phyloP scores from a whole-genome alignment of 2,888 invertebrate species.

The Plagodis dolabraria region DNA sequence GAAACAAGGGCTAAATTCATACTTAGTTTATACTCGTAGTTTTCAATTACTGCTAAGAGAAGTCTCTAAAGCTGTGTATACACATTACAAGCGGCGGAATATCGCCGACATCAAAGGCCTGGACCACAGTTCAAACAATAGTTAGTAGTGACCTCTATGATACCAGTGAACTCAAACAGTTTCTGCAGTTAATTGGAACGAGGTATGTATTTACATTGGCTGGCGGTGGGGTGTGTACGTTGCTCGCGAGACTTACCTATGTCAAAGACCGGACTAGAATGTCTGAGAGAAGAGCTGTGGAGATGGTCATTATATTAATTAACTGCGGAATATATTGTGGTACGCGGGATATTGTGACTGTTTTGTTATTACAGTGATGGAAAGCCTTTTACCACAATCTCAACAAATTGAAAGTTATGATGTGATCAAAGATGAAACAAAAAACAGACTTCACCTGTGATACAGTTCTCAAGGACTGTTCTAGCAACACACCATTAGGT shows the following conservation, averaged over 20 bases:
- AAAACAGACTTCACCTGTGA: too few relatives aligned
- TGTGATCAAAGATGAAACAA: too few relatives aligned
- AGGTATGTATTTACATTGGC: slow-evolving; percentile 68
- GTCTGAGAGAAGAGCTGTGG: slow-evolving; percentile 48
- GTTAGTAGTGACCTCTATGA: slow-evolving; percentile 44
- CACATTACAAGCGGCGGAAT: slow-evolving; percentile 45
- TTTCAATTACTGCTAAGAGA: slow-evolving; percentile 30
- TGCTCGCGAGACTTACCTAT: slow-evolving; percentile 12
- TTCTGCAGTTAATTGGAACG: slow-evolving; percentile 74
- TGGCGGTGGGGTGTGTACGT: slow-evolving; percentile 68
- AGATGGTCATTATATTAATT: slow-evolving; percentile 11
- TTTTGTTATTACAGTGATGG: neutral
- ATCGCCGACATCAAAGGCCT: slow-evolving; percentile 63
- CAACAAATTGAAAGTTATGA: too few relatives aligned
- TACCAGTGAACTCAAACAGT: slow-evolving; percentile 72
- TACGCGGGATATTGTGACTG: neutral
- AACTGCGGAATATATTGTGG: neutral
- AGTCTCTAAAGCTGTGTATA: slow-evolving; percentile 56
- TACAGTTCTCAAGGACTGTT: too few relatives aligned
- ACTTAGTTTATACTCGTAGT: neutral
- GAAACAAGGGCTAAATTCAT: too few relatives aligned
- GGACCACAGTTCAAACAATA: slow-evolving; percentile 12
- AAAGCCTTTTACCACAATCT: neutral
- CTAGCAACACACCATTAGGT: too few relatives aligned
- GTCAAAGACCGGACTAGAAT: slow-evolving; percentile 38